Base-by-base conservation (phyloP, 2,113 vertebrate species). In the Paratilapia polleni region DNA sequence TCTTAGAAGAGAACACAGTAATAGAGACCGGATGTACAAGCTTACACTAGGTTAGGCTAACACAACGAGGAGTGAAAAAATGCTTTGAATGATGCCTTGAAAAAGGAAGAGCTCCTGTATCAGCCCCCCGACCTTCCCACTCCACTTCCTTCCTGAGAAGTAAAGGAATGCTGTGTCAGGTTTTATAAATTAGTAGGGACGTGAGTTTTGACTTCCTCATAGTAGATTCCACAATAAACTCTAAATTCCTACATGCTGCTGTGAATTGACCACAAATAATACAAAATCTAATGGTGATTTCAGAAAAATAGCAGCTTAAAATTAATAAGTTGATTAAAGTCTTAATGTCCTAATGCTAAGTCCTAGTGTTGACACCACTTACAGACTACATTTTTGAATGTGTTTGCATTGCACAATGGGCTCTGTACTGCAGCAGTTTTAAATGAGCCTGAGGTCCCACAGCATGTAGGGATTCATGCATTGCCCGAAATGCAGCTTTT, bases 61-160 rank as follows among this genome's bases (percentile, higher is more conserved):
- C 87, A 89, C 83, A 82, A 82, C 89, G 85, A 93, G 58, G 77
- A 93, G 86, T 70, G 75, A 77, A 90, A 83, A 93, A 92, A 92
- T 82, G 92, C 91, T 95, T 95, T 96, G 89, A 95, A 94, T 94
- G 88, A 88, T 64, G 81, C 90, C 86, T 88, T 90, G 92, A 93
- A 94, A 94, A 91, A 63, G 93, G 85, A 93, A 89, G 84, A 87
- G 91, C 88, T 93, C 91, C 89, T 79, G 76, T 85, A 84, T 28
- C 88, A 85, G 83, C 90, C 87, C 94, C 91, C 77, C 86, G 78
- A 93, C 87, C 80, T 90, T 79, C 79, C 88, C 62, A 81, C 80
- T 88, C 80, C 70, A 93, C 92, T 95, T 96, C 94, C 94, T 95
- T 95, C 94, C 94, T 73, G 31, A 52, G 80, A 88, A 88, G 85